phyloP scores from a whole-genome alignment of 2,888 invertebrate species.

The Selenia dentaria region DNA sequence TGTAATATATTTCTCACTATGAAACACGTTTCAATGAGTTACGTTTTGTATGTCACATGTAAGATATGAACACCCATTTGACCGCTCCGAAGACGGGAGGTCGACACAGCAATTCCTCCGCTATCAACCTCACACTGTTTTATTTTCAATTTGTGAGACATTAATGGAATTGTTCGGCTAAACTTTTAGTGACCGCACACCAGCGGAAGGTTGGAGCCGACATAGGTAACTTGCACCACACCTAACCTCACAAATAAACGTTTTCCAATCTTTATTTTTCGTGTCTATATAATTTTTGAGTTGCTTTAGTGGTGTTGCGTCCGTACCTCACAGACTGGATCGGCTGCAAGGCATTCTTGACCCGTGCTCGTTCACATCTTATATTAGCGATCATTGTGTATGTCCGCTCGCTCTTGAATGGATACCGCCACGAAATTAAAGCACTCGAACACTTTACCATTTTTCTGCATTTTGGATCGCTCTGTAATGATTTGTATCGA shows the following conservation, averaged over 20 bases:
- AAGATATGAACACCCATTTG: slow-evolving; percentile 55
- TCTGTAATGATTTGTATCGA: slow-evolving; percentile 70
- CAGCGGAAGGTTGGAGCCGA: slow-evolving; percentile 89
- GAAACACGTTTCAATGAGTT: slow-evolving; percentile 54
- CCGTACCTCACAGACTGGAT: slow-evolving; percentile 83
- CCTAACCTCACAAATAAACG: slow-evolving; percentile 83
- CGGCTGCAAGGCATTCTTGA: slow-evolving; percentile 81
- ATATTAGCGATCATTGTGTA: slow-evolving; percentile 82
- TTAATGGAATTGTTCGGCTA: slow-evolving; percentile 81
- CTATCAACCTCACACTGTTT: slow-evolving; percentile 60
- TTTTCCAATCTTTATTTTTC: slow-evolving; percentile 81
- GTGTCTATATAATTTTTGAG: slow-evolving; percentile 83
- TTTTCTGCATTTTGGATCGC: slow-evolving; percentile 76
- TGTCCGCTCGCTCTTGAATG: slow-evolving; percentile 81
- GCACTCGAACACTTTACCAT: slow-evolving; percentile 78
- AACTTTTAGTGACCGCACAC: slow-evolving; percentile 88
- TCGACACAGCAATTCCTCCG: slow-evolving; percentile 58
- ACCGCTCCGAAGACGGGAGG: slow-evolving; percentile 44
- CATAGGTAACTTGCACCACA: slow-evolving; percentile 87
- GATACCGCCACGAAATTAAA: slow-evolving; percentile 67
- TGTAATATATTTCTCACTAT: slow-evolving; percentile 51
- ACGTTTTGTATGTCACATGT: slow-evolving; percentile 55
- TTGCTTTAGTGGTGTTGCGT: slow-evolving; percentile 85
- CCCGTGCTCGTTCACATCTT: slow-evolving; percentile 81
- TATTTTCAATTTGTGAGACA: slow-evolving; percentile 69